A percentile compares a stretch with the other conserved stretches of the same genome.
These are phyloP conservation scores for Nineta flava DNA, from an alignment of 2,888 invertebrate species.

Conservation along the genomic window DNA sequence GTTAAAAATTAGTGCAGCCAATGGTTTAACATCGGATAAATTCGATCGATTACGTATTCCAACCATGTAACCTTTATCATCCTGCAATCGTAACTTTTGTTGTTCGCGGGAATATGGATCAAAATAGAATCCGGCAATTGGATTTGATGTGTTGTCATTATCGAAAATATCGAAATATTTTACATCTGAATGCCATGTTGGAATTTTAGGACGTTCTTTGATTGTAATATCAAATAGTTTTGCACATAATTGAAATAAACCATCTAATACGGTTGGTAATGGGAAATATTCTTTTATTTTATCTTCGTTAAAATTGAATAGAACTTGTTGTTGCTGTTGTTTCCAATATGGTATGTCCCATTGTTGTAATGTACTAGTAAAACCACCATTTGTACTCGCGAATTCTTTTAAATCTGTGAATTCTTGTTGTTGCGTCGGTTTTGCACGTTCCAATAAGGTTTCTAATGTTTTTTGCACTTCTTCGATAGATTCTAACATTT, in stretches of 20 bases:
- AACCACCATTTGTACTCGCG: slow-evolving; percentile 50
- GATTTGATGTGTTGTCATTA: slow-evolving; percentile 35
- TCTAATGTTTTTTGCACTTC: slow-evolving; percentile 56
- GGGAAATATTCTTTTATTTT: slow-evolving; percentile 69
- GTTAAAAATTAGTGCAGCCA: slow-evolving; percentile 72
- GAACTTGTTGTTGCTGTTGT: slow-evolving; percentile 49
- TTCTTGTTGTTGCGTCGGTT: slow-evolving; percentile 61
- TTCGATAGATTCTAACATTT: slow-evolving; percentile 72
- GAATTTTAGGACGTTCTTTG: slow-evolving; percentile 43
- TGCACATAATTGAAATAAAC: slow-evolving; percentile 59
- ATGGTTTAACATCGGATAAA: slow-evolving; percentile 45
- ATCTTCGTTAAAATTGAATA: slow-evolving; percentile 54
- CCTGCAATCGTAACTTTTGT: slow-evolving; percentile 41
- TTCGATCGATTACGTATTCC: slow-evolving; percentile 58
- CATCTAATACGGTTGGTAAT: slow-evolving; percentile 59
- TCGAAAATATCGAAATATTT: slow-evolving; percentile 69
- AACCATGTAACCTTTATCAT: slow-evolving; percentile 60
- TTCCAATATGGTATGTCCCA: slow-evolving; percentile 87
- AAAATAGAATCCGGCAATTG: slow-evolving; percentile 70
- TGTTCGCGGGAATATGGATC: slow-evolving; percentile 61
- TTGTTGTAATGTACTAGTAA: slow-evolving; percentile 44
- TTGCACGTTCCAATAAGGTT: slow-evolving; percentile 47
- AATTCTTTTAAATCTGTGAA: slow-evolving; percentile 53
- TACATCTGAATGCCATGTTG: slow-evolving; percentile 77
- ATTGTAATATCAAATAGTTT: slow-evolving; percentile 65